Conservation (phyloP, 2,888 invertebrate genomes). For the Sphaerophoria taeniata region DNA sequence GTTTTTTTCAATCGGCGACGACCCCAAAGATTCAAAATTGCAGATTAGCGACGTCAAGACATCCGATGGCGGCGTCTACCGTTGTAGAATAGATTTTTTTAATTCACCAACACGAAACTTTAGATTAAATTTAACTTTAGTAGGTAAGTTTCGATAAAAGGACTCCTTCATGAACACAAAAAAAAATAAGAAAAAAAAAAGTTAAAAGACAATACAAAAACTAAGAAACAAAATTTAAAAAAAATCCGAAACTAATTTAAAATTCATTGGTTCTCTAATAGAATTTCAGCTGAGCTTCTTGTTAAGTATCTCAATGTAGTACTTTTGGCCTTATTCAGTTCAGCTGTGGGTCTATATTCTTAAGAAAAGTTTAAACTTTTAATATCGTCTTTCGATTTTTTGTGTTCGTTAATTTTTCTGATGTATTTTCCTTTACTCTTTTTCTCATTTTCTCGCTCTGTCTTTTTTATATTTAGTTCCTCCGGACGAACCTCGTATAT, state of each 20-base stretch:
- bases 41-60: constrained; percentile 88
- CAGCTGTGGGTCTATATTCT: constrained; percentile 28
- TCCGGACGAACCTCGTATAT: constrained; percentile 91
- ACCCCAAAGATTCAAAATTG: constrained; percentile 89
- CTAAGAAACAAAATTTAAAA: constrained; percentile 36
- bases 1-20: constrained; percentile 89
- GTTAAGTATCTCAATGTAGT: constrained; percentile 30
- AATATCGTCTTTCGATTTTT: constrained; percentile 66
- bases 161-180: constrained; percentile 13
- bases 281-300: constrained; percentile 68
- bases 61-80: constrained; percentile 92
- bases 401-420: constrained; percentile 13
- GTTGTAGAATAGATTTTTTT: constrained; percentile 94
- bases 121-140: constrained; percentile 92
- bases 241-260: constrained; percentile 69
- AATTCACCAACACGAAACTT: constrained; percentile 95
- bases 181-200: neutral
- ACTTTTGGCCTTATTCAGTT: constrained; percentile 31
- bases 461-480: constrained; percentile 85
- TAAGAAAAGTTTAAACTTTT: constrained; percentile 66
- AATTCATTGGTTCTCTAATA: constrained; percentile 69
- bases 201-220: constrained; percentile 1
- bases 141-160: constrained; percentile 86
- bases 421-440: constrained; percentile 6
- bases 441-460: constrained; percentile 45